A percentile compares a stretch with the other conserved stretches of the same genome.
Conservation (phyloP, 2,888 invertebrate species). For the Drosophila picticornis region DNA sequence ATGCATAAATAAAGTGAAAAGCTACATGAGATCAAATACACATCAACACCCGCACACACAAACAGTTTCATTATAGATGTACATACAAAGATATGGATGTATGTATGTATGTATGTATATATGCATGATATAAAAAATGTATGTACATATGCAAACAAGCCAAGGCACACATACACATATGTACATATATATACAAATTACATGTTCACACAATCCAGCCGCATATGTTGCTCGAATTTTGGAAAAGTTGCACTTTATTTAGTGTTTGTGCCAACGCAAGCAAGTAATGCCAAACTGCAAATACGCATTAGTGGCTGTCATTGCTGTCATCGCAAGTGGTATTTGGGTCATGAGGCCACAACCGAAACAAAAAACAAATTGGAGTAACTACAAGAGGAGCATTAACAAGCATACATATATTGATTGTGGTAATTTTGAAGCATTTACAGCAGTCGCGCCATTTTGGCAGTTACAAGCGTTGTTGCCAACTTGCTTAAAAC, state of each 20-base stretch:
- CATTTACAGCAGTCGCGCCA: constrained; percentile 2
- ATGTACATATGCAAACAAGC: constrained; percentile 14
- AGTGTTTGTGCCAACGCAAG: constrained; percentile 38
- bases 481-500: constrained; percentile 28
- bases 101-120: constrained; percentile 5
- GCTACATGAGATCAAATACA: constrained; percentile 38
- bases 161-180: constrained; percentile 14
- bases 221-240: constrained; percentile 51
- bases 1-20: constrained; percentile 67
- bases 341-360: constrained; percentile 15
- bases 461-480: neutral
- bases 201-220: constrained; percentile 61
- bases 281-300: constrained; percentile 50
- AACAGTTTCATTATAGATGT: constrained; percentile 11
- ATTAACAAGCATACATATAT: neutral
- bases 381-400: neutral
- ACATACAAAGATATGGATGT: constrained; percentile 1
- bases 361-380: neutral
- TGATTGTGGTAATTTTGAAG: neutral
- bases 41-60: constrained; percentile 1
- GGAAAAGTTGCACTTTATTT: constrained; percentile 71
- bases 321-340: constrained; percentile 20
- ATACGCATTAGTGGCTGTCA: constrained; percentile 47
- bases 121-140: constrained; percentile 14
- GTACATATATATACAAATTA: neutral